Conservation (phyloP, 1,140 invertebrate species). For the Scaptomyza montana region DNA sequence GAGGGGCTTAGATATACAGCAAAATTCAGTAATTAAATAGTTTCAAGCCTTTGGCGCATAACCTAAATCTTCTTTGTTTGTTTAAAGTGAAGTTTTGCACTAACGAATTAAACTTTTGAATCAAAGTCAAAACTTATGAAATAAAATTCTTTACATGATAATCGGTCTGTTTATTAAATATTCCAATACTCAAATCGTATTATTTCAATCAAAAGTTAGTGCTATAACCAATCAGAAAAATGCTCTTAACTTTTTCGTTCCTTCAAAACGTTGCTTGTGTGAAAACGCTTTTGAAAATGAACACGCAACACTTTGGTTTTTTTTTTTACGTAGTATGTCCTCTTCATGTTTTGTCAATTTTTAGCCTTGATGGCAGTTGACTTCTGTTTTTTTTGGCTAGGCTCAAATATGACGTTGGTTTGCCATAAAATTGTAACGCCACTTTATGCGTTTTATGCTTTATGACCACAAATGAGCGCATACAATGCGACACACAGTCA, state of each 20-base stretch:
- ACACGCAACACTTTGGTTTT: too few species aligned
- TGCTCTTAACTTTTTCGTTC: too few species aligned
- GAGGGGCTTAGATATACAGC: background rate
- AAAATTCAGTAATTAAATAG: background rate
- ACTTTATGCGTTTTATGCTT: slow-evolving; percentile 82
- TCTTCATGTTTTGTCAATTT: slow-evolving; percentile 9
- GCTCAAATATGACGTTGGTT: slow-evolving; percentile 61
- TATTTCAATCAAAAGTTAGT: too few species aligned
- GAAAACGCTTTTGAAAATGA: too few species aligned
- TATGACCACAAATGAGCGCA: slow-evolving; percentile 79
- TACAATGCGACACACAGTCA: slow-evolving; percentile 58
- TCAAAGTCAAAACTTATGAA: too few species aligned
- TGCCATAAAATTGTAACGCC: slow-evolving; percentile 79
- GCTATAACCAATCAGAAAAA: too few species aligned
- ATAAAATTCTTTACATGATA: too few species aligned
- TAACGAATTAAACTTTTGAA: too few species aligned
- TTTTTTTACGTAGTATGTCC: slow-evolving; percentile 21
- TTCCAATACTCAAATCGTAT: too few species aligned
- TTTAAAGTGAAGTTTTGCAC: background rate
- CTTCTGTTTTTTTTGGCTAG: slow-evolving; percentile 26
- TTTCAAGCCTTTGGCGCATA: background rate
- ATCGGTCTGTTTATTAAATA: too few species aligned
- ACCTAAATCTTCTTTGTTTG: background rate
- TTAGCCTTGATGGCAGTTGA: background rate
- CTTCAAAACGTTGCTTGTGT: too few species aligned